Evolutionary conservation across 2,888 invertebrate species (phyloP), one percentile per base, ranked within the genome.

Genomic region (Drosophila monieri): DNA sequence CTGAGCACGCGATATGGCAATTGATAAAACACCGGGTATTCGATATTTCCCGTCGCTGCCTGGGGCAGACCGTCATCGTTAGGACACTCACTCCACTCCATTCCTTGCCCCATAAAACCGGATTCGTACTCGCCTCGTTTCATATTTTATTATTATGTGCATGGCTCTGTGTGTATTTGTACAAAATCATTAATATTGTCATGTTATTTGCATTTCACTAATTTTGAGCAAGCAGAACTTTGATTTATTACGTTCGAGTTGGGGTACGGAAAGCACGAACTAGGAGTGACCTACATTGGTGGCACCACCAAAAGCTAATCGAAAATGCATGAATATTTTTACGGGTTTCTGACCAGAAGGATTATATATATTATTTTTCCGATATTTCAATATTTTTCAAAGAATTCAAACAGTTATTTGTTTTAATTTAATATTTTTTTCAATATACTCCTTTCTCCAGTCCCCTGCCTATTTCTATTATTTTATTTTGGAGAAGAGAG

Each of bases 11-110:
- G 88, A 85, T 87, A 74, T 66, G 75, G 80, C 84, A 85, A 87
- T 85, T 87, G 84, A 85, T 87, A 87, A 87, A 85, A 87, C 84
- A 75, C 72, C 77, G 85, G 85, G 83, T 69, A 80, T 83, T 83
- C 85, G 75, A 84, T 84, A 84, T 76, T 81, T 79, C 64, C 73
- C 79, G 58, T 72, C 51, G 47, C 71, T 54, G 43, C 35, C n/a
- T 25, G 21, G 27, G 44, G 41, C 59, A 37, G 68, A 15, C 58
- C 39, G 51, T 60, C 68, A 52, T 60, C 25, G 68, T 69, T 54
- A 60, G 44, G 69, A 54, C 27, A 35, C 12, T 3, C 32, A 12
- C 32, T 32, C 32, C 52, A 53, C 55, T 35, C 52, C 46, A 15
- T 43, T 41, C 44, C 12, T n/a, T 32, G 32, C 9, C 30, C 32